These are phyloP conservation scores for Temnopleurus reevesii DNA, from an alignment of 53 echinoderm and acorn worm species.

Conservation along the genomic window DNA sequence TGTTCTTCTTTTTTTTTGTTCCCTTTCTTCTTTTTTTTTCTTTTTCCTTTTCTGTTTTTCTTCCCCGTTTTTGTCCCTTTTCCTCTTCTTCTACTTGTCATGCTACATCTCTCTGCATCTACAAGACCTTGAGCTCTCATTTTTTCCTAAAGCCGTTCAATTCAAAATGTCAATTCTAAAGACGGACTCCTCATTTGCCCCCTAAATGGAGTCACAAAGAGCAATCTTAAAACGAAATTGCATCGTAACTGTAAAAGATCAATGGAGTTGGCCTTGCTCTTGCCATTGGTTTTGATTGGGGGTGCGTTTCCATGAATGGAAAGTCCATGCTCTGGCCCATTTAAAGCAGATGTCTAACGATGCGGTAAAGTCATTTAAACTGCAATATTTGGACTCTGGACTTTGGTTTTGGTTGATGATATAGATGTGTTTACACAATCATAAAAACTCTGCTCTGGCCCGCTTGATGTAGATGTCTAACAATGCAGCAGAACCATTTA, in stretches of 20 bases:
- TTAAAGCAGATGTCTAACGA: no score
- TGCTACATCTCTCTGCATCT: background rate
- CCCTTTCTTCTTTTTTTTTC: background rate
- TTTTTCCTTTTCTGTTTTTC: background rate
- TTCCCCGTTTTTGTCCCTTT: background rate
- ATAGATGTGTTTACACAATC: no score
- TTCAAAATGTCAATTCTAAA: background rate
- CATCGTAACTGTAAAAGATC: background rate
- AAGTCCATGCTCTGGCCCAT: no score
- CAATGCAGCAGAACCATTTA: no score
- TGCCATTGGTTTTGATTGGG: conserved; percentile 3
- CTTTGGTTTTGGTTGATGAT: no score
- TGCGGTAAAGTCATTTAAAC: no score
- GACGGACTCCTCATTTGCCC: background rate
- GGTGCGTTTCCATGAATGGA: no score
- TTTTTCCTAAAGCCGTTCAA: background rate
- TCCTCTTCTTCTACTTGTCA: background rate
- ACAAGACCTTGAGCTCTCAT: background rate
- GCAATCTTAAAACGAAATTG: background rate
- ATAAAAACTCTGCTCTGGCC: no score
- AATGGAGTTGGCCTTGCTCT: background rate
- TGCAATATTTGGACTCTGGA: no score
- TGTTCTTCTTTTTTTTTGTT: background rate
- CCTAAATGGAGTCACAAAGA: background rate
- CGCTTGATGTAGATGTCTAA: no score